Percentiles rank a stretch among this genome's conserved stretches.
Evolutionary conservation across 1,140 invertebrate species (phyloP).

Genomic region (Venturia canescens): DNA sequence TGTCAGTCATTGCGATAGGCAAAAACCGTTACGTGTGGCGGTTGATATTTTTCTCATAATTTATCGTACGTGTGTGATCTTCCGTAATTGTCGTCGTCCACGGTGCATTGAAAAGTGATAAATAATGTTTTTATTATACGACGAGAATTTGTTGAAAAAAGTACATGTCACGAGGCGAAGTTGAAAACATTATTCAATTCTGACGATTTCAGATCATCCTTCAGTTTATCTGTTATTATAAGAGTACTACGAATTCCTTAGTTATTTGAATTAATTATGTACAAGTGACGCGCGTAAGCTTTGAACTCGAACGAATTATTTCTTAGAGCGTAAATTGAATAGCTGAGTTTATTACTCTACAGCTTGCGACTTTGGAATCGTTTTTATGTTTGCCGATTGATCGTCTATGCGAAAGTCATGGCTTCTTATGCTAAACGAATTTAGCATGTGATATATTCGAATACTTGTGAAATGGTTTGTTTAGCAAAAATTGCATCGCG

Average conservation of each 20-base stretch:
- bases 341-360: too few relatives aligned
- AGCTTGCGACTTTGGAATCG: too few relatives aligned
- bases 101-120: neutral
- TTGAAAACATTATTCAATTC: neutral
- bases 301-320: too few relatives aligned
- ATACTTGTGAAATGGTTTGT: too few relatives aligned
- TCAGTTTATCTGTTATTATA: neutral
- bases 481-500: too few relatives aligned
- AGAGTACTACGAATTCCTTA: neutral
- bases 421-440: too few relatives aligned
- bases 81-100: neutral
- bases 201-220: neutral
- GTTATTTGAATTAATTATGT: neutral
- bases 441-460: too few relatives aligned
- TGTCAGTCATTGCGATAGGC: too few relatives aligned
- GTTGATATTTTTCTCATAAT: neutral
- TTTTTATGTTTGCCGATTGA: too few relatives aligned
- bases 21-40: neutral
- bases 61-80: too few relatives aligned
- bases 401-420: too few relatives aligned
- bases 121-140: neutral
- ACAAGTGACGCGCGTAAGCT: conserved; percentile 9
- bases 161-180: neutral
- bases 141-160: neutral
- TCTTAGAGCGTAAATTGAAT: too few relatives aligned